Conservation (phyloP, 2,888 invertebrate species). For the Thecocarcelia acutangulata region DNA sequence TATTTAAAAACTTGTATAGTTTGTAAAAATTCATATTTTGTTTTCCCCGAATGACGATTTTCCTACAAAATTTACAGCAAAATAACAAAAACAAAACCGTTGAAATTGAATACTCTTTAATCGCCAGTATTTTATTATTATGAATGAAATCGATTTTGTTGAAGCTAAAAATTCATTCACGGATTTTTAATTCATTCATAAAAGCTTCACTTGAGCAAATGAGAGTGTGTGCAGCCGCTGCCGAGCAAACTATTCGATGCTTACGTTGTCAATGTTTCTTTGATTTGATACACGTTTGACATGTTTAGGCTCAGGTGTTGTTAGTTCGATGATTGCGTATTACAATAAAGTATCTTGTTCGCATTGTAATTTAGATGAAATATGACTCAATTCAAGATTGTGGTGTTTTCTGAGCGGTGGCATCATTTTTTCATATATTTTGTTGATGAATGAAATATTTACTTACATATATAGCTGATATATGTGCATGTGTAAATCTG, state of each 20-base stretch:
- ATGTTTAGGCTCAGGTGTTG: slow-evolving; percentile 1
- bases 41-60: slow-evolving; percentile 2
- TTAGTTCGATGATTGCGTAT: not conserved
- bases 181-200: not conserved
- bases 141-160: slow-evolving; percentile 41
- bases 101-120: slow-evolving; percentile 19
- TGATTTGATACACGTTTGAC: not conserved
- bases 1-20: slow-evolving; percentile 13
- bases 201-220: not conserved
- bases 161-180: slow-evolving; percentile 17
- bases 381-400: slow-evolving; percentile 18
- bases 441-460: not conserved
- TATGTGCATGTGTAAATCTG: too few relatives aligned
- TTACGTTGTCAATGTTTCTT: slow-evolving; percentile 12
- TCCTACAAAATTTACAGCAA: too few relatives aligned
- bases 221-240: not conserved
- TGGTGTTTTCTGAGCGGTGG: not conserved
- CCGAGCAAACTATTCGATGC: slow-evolving; percentile 1
- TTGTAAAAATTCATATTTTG: not conserved
- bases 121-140: slow-evolving; percentile 16
- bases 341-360: slow-evolving; percentile 24
- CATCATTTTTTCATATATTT: not conserved
- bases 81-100: too few relatives aligned
- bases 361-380: slow-evolving; percentile 19
- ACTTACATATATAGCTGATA: too few relatives aligned